A percentile compares a stretch with the other conserved stretches of the same genome.
Conservation (phyloP, 2,113 vertebrate genomes). For the Paedocypris sp. region DNA sequence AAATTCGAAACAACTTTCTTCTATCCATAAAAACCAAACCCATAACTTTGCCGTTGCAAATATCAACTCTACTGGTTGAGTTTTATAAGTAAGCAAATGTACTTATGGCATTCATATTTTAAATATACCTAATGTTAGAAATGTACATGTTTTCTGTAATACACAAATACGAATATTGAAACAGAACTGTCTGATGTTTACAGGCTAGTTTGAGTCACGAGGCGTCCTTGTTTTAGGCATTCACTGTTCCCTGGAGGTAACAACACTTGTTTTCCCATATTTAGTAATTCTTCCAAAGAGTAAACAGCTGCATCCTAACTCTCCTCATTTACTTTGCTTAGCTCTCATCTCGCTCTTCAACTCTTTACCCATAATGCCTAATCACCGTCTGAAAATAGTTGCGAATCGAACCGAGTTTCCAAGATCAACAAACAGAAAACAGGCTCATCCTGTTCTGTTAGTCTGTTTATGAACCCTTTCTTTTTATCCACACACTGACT, state of each 20-base stretch:
- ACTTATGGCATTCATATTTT: no score
- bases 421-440: constrained; percentile 26
- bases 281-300: constrained; percentile 49
- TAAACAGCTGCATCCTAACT: constrained; percentile 47
- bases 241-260: constrained; percentile 41
- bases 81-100: no score
- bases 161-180: no score
- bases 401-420: constrained; percentile 18
- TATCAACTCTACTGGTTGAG: no score
- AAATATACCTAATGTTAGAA: no score
- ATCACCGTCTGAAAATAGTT: constrained; percentile 36
- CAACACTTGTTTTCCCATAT: constrained; percentile 52
- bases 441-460: background rate
- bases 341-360: background rate
- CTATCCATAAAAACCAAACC: no score
- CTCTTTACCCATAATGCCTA: constrained; percentile 24
- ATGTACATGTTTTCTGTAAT: no score
- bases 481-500: background rate
- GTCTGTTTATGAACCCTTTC: background rate
- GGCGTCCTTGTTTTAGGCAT: constrained; percentile 44
- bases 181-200: no score
- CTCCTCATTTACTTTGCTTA: constrained; percentile 14
- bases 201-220: no score
- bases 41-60: no score
- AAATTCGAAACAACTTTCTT: no score